Percentiles rank a stretch among this genome's conserved stretches.
Evolutionary conservation across 2,888 invertebrate species (phyloP).

Genomic region (Zonitis immaculata): DNA sequence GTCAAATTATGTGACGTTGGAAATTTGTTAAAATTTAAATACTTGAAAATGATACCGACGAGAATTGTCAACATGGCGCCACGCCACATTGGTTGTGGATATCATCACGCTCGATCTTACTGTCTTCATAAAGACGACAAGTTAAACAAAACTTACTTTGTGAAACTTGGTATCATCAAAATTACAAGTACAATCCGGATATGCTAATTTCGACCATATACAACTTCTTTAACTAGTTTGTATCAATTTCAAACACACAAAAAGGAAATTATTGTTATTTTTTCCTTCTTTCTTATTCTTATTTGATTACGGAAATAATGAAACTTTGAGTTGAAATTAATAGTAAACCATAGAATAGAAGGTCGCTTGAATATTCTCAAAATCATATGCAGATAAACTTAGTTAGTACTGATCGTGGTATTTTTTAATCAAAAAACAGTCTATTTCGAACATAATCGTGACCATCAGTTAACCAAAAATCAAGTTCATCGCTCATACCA

Average conservation of each 20-base stretch:
- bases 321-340: background rate
- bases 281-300: too few relatives aligned
- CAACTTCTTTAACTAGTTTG: background rate
- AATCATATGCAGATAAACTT: too few relatives aligned
- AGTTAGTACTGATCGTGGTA: too few relatives aligned
- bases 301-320: too few relatives aligned
- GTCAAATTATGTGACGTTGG: background rate
- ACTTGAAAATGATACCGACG: constrained; percentile 9
- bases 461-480: too few relatives aligned
- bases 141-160: constrained; percentile 21
- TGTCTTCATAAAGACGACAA: constrained; percentile 27
- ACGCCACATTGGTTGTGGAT: constrained; percentile 16
- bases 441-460: too few relatives aligned
- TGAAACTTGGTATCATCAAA: background rate
- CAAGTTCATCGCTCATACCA: too few relatives aligned
- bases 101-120: constrained; percentile 32
- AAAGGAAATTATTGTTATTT: too few relatives aligned
- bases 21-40: too few relatives aligned
- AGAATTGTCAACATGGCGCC: constrained; percentile 23
- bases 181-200: constrained; percentile 5
- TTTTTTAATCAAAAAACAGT: too few relatives aligned
- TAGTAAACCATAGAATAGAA: background rate
- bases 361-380: too few relatives aligned
- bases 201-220: constrained; percentile 19
- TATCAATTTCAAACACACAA: background rate